Conservation (phyloP, 2,888 invertebrate genomes). For the Mechanitis messenoides region DNA sequence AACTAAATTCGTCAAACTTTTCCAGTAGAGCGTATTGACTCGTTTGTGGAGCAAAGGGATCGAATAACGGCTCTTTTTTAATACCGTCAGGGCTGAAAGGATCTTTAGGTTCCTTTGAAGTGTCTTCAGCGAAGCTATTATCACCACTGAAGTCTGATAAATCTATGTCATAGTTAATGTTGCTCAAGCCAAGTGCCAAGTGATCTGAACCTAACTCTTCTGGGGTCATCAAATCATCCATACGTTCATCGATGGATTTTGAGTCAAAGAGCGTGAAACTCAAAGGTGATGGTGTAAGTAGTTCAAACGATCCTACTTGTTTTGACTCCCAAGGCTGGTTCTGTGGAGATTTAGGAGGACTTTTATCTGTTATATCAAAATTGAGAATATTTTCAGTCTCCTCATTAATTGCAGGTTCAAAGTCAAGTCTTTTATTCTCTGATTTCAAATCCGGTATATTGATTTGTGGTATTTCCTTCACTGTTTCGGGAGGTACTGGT, state of each 20-base stretch:
- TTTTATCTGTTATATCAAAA: constrained; percentile 51
- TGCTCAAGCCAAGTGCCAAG: constrained; percentile 78
- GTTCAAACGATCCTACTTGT: constrained; percentile 66
- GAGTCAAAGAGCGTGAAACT: constrained; percentile 76
- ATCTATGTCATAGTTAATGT: constrained; percentile 86
- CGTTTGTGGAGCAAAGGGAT: constrained; percentile 34
- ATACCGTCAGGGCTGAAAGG: constrained; percentile 75
- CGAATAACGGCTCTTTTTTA: constrained; percentile 39
- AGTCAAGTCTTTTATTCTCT: constrained; percentile 11
- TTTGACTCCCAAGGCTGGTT: constrained; percentile 57
- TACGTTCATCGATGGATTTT: constrained; percentile 75
- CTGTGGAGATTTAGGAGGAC: constrained; percentile 54
- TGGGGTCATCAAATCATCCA: constrained; percentile 77
- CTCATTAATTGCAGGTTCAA: constrained; percentile 11
- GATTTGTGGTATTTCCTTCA: constrained; percentile 11
- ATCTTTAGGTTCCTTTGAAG: constrained; percentile 64
- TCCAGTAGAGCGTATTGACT: constrained; percentile 43
- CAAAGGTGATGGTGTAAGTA: constrained; percentile 77
- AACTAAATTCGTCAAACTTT: constrained; percentile 58
- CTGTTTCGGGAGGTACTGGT: constrained; percentile 13
- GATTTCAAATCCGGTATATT: constrained; percentile 12
- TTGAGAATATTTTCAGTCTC: constrained; percentile 43
- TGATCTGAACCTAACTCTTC: constrained; percentile 76
- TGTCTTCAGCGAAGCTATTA: constrained; percentile 80
- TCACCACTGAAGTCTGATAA: constrained; percentile 84